These are phyloP conservation scores for Adelognathus sp. DNA, from an alignment of 2,888 invertebrate species.

Conservation along the genomic window DNA sequence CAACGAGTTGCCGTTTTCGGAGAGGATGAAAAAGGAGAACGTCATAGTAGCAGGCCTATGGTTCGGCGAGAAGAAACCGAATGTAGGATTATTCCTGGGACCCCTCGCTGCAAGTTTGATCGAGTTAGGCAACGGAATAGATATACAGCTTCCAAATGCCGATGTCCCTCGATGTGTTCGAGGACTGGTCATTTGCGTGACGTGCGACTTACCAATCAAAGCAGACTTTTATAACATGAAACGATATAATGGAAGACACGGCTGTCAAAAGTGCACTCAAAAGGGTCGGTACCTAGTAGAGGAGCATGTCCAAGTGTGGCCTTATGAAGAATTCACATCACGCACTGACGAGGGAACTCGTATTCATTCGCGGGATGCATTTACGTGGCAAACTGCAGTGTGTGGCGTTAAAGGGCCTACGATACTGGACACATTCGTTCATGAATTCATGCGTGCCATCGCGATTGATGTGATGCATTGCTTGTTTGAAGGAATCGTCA, in stretches of 20 bases:
- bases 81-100: neutral
- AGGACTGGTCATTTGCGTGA: constrained; percentile 1
- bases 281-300: neutral
- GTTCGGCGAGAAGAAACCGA: neutral
- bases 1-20: constrained; percentile 15
- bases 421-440: neutral
- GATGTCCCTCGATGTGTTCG: neutral
- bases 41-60: neutral
- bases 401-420: constrained; percentile 56
- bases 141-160: neutral
- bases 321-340: neutral
- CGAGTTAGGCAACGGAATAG: neutral
- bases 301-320: neutral
- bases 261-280: constrained; percentile 17
- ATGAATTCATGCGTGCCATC: neutral
- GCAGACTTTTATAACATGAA: constrained; percentile 30
- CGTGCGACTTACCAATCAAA: constrained; percentile 39
- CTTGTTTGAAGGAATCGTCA: constrained; percentile 16
- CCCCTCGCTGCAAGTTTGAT: neutral
- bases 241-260: constrained; percentile 13
- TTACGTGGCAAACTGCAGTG: neutral
- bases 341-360: constrained; percentile 2
- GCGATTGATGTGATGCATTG: constrained; percentile 32
- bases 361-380: neutral
- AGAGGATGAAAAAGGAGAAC: constrained; percentile 3